Conservation (phyloP, 2,113 vertebrate species). For the Marmota monax region DNA sequence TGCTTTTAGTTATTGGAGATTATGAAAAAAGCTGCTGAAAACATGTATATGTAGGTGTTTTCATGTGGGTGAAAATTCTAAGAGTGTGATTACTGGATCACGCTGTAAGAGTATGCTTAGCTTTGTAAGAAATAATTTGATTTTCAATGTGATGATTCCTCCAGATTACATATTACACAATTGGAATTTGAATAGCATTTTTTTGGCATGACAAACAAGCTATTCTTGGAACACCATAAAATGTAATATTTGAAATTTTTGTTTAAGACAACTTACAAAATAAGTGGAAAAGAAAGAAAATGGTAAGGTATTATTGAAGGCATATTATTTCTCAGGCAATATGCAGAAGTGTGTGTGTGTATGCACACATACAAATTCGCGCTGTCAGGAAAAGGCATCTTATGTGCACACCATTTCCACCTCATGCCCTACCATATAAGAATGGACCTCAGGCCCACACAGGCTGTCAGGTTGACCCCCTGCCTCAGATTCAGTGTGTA, state of each 20-base stretch:
- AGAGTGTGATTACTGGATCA: not conserved
- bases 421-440: not conserved
- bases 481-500: not conserved
- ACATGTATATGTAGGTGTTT: not conserved
- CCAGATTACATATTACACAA: not conserved
- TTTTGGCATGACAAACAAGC: not conserved
- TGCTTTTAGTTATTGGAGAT: not conserved
- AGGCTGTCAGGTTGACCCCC: not conserved
- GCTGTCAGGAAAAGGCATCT: not conserved
- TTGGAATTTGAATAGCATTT: not conserved
- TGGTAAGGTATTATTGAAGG: not conserved
- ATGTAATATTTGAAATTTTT: not conserved
- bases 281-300: not conserved
- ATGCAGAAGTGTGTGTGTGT: not conserved
- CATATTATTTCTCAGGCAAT: not conserved
- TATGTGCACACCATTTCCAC: no score
- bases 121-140: constrained; percentile 13
- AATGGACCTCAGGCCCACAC: not conserved
- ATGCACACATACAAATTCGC: not conserved
- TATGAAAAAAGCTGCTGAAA: not conserved
- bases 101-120: not conserved
- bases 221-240: not conserved
- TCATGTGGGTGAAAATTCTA: not conserved
- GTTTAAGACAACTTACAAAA: not conserved
- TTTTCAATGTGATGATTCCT: not conserved